Percentiles rank a stretch among this genome's conserved stretches.
phyloP scores from a whole-genome alignment of 2,113 vertebrate genomes.

The Zeus faber region DNA sequence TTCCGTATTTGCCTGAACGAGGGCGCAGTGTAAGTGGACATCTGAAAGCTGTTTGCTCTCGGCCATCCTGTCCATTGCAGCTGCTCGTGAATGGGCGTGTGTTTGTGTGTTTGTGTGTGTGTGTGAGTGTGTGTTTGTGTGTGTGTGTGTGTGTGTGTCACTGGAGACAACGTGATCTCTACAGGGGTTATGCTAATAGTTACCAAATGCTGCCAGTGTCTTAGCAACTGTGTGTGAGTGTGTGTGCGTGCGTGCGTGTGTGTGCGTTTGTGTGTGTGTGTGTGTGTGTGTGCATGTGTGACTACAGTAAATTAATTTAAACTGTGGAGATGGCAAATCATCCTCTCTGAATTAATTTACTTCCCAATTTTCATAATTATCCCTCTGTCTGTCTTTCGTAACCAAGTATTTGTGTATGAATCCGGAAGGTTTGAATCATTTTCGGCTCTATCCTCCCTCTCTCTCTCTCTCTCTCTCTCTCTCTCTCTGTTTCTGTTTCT shows the following conservation, averaged over 20 bases:
- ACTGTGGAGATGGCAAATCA: too few species aligned
- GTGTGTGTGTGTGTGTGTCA: conserved; percentile 13
- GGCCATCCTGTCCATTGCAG: conserved; percentile 40
- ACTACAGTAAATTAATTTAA: too few species aligned
- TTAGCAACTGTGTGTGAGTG: conserved; percentile 27
- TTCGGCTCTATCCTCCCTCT: not conserved
- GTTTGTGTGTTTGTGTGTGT: not conserved
- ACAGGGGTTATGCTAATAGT: conserved; percentile 56
- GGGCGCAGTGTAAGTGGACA: conserved; percentile 24
- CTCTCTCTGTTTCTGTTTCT: conserved; percentile 3
- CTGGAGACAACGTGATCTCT: conserved; percentile 44
- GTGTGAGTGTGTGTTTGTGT: not conserved
- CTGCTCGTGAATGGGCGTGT: conserved; percentile 38
- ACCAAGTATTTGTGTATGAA: too few species aligned
- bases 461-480: not conserved
- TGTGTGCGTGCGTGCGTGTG: not conserved
- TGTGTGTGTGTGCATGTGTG: not conserved
- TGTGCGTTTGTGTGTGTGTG: not conserved
- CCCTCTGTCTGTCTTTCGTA: too few species aligned
- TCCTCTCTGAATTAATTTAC: too few species aligned
- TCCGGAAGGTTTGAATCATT: too few species aligned
- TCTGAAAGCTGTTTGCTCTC: conserved; percentile 40
- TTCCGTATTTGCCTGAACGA: conserved; percentile 30
- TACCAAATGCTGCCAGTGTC: conserved; percentile 50
- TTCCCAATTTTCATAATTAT: too few species aligned